Evolutionary conservation across 1,140 invertebrate genomes (phyloP), one percentile per base, ranked within the genome.

Genomic region (Bradysia coprophila): DNA sequence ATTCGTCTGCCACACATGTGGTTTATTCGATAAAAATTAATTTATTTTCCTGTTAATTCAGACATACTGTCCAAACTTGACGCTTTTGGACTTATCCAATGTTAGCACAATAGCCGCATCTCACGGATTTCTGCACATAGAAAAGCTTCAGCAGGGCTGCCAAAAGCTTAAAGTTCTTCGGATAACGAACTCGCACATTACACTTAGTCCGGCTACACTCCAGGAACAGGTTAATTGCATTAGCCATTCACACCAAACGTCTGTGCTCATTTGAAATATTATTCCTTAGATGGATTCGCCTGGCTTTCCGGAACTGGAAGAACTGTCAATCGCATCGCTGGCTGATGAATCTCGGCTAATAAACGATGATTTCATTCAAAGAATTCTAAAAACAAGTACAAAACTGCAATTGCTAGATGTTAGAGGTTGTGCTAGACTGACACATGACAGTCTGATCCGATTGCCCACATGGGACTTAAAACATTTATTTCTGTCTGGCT

Each of bases 391-490:
- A 49, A 72, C 66, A 47, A 81, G 81, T 49, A 74, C 73, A 34
- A 75, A 80, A 46, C 63, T 89, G 31, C 65, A 75, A 41, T 60
- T 85, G 23, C 62, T 88, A 19, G 83, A 88, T 67, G 76, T 87
- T 15, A 66, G 84, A 49, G 81, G 81, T 43, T 82, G 83, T 61
- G 70, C 72, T 46, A 70, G 75, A 45, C 69, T 87, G 21, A 75
- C 78, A 3, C 78, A 82, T 63, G 81, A 78, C 18, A 78, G 78
- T 43, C 64, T 87, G 19, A 78, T 85, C 37, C 65, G 78, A 41
- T 68, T 87, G 45, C 81, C 81, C 16, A 81, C 81, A 18, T 86
- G 81, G 78, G 79, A 86, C 65, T 65, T 89, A 37, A 79, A 85
- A 59, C 79, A 86, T 63, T 66, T 87, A 34, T 86, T 82, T 62